Evolutionary conservation across 2,888 invertebrate species (phyloP).

Genomic region (Torymus tubicola): DNA sequence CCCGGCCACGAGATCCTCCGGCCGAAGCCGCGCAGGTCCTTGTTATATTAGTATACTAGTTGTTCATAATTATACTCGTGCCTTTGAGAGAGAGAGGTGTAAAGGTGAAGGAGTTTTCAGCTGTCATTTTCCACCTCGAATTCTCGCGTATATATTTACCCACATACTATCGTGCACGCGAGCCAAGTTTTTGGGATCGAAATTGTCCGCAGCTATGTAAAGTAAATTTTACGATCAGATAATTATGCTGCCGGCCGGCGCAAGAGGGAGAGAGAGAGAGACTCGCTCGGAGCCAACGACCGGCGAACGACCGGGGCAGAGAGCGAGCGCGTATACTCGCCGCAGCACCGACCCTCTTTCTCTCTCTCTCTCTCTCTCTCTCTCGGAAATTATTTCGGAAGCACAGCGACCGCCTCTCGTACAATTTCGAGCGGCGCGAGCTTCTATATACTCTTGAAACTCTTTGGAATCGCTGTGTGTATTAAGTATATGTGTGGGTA

Average conservation of each 20-base stretch:
- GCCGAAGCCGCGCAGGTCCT: constrained; percentile 89
- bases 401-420: constrained; percentile 5
- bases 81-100: too few species aligned
- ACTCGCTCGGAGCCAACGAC: constrained; percentile 31
- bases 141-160: too few species aligned
- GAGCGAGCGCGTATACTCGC: too few species aligned
- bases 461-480: too few species aligned
- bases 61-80: background rate
- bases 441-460: background rate
- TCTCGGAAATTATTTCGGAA: constrained; percentile 36
- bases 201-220: constrained; percentile 22
- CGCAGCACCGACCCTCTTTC: too few species aligned
- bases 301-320: constrained; percentile 25
- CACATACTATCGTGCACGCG: too few species aligned
- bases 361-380: background rate
- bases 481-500: too few species aligned
- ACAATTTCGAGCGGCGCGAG: constrained; percentile 33
- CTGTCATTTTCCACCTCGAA: too few species aligned
- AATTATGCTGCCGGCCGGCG: constrained; percentile 24
- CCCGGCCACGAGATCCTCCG: constrained; percentile 90
- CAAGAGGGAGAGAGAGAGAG: too few species aligned
- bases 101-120: too few species aligned
- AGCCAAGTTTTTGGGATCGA: background rate
- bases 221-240: constrained; percentile 42
- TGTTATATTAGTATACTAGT: background rate